Percentiles rank a stretch among this genome's conserved stretches.
phyloP scores from a whole-genome alignment of 2,888 invertebrate genomes.

The Prenolepis imparis region DNA sequence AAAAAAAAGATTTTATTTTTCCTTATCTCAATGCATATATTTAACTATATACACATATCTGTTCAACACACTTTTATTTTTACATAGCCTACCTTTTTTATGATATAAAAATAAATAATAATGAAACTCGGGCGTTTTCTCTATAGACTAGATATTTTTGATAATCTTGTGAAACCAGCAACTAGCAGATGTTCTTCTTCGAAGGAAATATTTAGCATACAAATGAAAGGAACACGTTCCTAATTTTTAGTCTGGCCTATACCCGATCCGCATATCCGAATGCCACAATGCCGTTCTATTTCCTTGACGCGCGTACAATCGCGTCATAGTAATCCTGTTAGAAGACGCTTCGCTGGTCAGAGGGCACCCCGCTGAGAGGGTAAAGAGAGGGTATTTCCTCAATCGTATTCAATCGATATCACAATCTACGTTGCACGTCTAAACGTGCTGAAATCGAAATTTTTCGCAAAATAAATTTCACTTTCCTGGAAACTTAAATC shows the following conservation, averaged over 20 bases:
- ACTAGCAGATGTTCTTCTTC: constrained; percentile 72
- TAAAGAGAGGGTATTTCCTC: constrained; percentile 73
- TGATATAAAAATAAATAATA: background rate
- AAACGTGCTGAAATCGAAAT: constrained; percentile 34
- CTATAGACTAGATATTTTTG: constrained; percentile 8
- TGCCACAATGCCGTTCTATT: constrained; percentile 84
- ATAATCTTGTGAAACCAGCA: constrained; percentile 23
- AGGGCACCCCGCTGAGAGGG: constrained; percentile 81
- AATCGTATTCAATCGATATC: constrained; percentile 68
- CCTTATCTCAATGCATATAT: background rate
- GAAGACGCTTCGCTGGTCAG: constrained; percentile 82
- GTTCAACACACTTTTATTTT: background rate
- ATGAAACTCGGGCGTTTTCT: background rate
- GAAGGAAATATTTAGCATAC: constrained; percentile 77
- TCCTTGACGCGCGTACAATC: constrained; percentile 85
- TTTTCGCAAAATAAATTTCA: constrained; percentile 71
- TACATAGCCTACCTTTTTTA: background rate
- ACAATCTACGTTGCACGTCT: constrained; percentile 61
- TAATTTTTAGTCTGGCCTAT: constrained; percentile 80
- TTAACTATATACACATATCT: background rate
- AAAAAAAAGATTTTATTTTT: background rate
- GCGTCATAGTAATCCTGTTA: constrained; percentile 85
- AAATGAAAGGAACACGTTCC: constrained; percentile 78
- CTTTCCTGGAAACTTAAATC: background rate
- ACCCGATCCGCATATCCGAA: constrained; percentile 69